Evolutionary conservation across 2,888 invertebrate genomes (phyloP), one percentile per base, ranked within the genome.

Genomic region (Pediacus dermestoides): DNA sequence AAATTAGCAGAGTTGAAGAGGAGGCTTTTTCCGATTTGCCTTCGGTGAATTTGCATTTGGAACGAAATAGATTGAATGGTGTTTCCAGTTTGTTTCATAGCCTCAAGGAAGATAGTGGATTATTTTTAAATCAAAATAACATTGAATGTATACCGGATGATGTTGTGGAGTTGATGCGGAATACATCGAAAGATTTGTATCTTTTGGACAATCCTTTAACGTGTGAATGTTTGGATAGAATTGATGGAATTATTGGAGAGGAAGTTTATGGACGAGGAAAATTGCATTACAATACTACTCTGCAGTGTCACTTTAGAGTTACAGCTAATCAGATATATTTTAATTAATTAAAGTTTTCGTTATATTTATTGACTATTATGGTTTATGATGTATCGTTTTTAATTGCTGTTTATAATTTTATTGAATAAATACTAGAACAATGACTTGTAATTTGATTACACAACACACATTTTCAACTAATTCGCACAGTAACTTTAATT

Each of bases 201-300:
- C 16, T 55, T 2, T 18, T 34, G 13, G 38, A 47, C 3, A 61
- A 61, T 43, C 60, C 60, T 1, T 22, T 62, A 2, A 30, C 34
- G 8, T 62, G 62, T 35, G 39, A 46, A 8, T 62, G 62, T 38
- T 4, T 58, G 8, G 39, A 51, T 15, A 50, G 44, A 11, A 40
- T 57, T 12, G 48, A 53, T 1, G 21, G 8, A n/a, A 14, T 28
- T n/a, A 11, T 28, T 13, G 28, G 28, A 4, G 28, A 28, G 3
- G 28, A 28, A 14, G 10, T 3, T 4, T 14, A 13, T n/a, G 28
- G 28, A 3, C 11, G 14, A 13, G 28, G 28, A 13, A 14, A 3
- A 7, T n/a, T 28, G 28, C 12, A 28, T 13, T 28, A 28, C n/a
- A 28, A 28, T 28, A 9, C 28, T 3, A 28, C 28, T 4, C n/a